Base-by-base conservation (phyloP, 2,113 vertebrate species). In the Spea bombifrons region DNA sequence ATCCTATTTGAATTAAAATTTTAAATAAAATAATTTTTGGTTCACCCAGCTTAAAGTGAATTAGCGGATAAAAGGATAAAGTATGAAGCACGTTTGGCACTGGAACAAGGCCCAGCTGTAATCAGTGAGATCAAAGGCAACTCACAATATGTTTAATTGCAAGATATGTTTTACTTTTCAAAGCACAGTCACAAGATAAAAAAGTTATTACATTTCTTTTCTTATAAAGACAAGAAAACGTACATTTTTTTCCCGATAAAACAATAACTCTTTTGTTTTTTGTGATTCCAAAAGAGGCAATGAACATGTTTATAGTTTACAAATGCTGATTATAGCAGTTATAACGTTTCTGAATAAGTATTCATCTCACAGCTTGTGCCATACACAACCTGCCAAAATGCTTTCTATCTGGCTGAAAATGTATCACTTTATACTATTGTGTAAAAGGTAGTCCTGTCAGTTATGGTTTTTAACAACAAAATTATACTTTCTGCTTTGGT, bases 121-220 rank as follows among this genome's bases (percentile, higher is more conserved):
- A 66, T 52, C 61, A 66, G 73, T 30, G 52, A 52, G 47, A 75
- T 65, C 61, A 65, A 66, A 64, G 44, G 44, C 57, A 65, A 75
- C 63, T 45, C 30, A 43, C 73, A 66, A 65, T 66, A 46, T 50
- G 45, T 75, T 75, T 75, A 75, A 75, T 75, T 66, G 73, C 52
- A 5, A 43, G 47, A 30, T 30, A 45, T 66, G 61, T 7, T 49
- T 65, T 66, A 50, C 46, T 44, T 74, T 74, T 63, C 44, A 63
- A 74, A 50, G 49, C 48, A 48, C 57, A 74, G 57, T 12, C 45
- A 74, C 44, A 74, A 74, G 57, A 73, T 61, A 73, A 71, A 53
- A 43, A 53, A 50, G 68, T 71, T 71, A 71, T 71, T 71, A 71
- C 68, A 71, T 71, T 71, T 71, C 48, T 71, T 52, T 71, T 71